Base-by-base conservation (phyloP, 2,888 invertebrate genomes). In the Catocala fraxini region DNA sequence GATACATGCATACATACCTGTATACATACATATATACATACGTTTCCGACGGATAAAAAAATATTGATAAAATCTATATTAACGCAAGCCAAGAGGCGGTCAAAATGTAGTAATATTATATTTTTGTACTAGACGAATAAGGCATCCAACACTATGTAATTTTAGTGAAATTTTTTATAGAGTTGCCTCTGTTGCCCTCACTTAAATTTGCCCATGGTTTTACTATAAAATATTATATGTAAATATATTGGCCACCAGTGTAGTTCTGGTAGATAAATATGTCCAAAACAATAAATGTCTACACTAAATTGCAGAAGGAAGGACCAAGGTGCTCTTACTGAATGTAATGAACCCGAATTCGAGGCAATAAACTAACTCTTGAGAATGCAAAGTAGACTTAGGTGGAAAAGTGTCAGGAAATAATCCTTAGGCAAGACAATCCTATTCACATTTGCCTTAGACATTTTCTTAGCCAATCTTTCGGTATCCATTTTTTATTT, bases 321-420 rank as follows among this genome's bases (percentile, higher is more conserved):
- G n/a, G 45, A 13, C 52, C 52, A 34, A 46, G 39, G 35, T n/a
- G 43, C 15, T 42, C 41, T 11, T 39, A 34, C 11, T 41, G 46
- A 51, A 60, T 55, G 60, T 60, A 60, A 60, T 60, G 60, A 51
- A 46, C 25, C 25, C 33, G n/a, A 49, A 59, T 39, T 41, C 39
- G 54, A 51, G 39, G 25, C 35, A 39, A 55, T 60, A 60, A 60
- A 60, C 54, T 45, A 25, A 55, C 49, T 33, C 13, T 25, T 15
- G 34, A 53, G 53, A n/a, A 39, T 49, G 25, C 46, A 55, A 35
- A 45, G 33, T 15, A 35, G 51, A 11, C 11, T 51, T 51, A 55
- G 51, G 39, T 39, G 4, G 41, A 35, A 54, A 59, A 49, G 42
- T 3, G 1, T 34, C 10, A 11, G 6, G n/a, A 41, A 48, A n/a